phyloP scores from a whole-genome alignment of 1,140 invertebrate genomes.

The Conus ventricosus region DNA sequence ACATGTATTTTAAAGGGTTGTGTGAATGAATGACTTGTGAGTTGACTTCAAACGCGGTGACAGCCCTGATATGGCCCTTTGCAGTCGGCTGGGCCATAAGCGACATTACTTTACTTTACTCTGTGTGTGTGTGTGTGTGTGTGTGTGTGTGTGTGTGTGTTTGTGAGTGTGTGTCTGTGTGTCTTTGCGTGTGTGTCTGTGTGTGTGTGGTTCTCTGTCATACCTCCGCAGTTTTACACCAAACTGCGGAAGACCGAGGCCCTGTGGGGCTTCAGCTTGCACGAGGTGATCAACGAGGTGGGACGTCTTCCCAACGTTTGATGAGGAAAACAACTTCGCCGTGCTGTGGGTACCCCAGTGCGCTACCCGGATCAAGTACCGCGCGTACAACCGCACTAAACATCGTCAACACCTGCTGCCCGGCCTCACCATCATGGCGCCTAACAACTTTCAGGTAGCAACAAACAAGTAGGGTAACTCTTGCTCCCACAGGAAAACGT shows the following conservation, averaged over 20 bases:
- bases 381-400: neutral
- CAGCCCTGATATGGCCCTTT: no score
- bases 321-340: conserved; percentile 30
- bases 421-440: conserved; percentile 17
- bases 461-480: no score
- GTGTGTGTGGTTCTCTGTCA: neutral
- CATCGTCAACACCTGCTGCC: neutral
- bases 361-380: conserved; percentile 31
- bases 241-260: neutral
- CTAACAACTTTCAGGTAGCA: neutral
- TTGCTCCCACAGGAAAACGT: no score
- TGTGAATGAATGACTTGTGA: no score
- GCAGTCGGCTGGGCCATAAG: no score
- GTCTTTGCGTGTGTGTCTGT: neutral
- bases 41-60: no score
- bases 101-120: no score
- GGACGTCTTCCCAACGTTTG: conserved; percentile 16
- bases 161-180: neutral
- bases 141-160: conserved; percentile 9
- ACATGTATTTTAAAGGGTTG: no score
- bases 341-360: conserved; percentile 7
- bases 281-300: neutral
- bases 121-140: neutral
- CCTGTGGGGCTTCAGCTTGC: conserved; percentile 8
- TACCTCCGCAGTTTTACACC: neutral